phyloP scores from a whole-genome alignment of 2,113 vertebrate genomes.

The Hippocampus guttulatus region DNA sequence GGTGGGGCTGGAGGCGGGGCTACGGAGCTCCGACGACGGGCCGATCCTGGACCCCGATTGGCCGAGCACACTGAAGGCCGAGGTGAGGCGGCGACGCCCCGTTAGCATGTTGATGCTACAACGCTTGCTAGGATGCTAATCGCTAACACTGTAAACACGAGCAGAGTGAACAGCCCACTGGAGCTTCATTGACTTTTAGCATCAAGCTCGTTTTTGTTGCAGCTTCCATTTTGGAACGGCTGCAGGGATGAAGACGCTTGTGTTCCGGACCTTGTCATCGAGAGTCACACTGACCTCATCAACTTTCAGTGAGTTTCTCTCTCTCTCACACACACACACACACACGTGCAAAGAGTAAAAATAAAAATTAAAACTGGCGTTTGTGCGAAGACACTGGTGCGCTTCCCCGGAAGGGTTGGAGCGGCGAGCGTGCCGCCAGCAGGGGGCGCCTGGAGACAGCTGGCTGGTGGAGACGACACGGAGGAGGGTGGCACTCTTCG shows the following conservation, averaged over 20 bases:
- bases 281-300: constrained; percentile 77
- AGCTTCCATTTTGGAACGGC: constrained; percentile 96
- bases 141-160: too few relatives aligned
- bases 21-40: constrained; percentile 70
- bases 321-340: neutral
- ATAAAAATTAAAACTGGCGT: neutral
- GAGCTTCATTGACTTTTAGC: neutral
- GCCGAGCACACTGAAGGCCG: constrained; percentile 75
- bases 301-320: constrained; percentile 69
- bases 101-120: too few relatives aligned
- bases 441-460: neutral
- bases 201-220: neutral
- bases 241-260: constrained; percentile 89
- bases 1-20: constrained; percentile 74
- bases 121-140: neutral
- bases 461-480: constrained; percentile 77
- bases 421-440: constrained; percentile 53
- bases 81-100: constrained; percentile 59
- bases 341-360: neutral
- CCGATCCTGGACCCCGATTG: constrained; percentile 84
- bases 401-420: constrained; percentile 38
- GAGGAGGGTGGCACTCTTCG: constrained; percentile 78
- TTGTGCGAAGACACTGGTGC: constrained; percentile 78
- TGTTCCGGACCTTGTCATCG: constrained; percentile 82
- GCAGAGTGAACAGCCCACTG: neutral